Conservation (phyloP, 2,113 vertebrate species). For the Caloenas nicobarica region DNA sequence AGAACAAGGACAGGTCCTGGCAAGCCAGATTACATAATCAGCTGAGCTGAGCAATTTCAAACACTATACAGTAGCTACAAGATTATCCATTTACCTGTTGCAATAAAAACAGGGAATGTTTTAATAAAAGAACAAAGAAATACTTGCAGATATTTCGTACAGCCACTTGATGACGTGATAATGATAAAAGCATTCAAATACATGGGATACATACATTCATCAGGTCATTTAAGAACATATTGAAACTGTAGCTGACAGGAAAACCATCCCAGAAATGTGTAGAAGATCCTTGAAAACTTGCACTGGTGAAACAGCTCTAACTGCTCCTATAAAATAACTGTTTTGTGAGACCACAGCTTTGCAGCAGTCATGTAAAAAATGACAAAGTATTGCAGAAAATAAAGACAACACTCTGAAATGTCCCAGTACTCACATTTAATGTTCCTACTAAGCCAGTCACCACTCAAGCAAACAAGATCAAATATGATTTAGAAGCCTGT, state of each 20-base stretch:
- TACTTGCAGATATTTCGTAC: background rate
- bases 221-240: background rate
- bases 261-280: background rate
- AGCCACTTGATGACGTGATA: background rate
- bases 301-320: background rate
- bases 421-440: background rate
- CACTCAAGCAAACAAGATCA: background rate
- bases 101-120: background rate
- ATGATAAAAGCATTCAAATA: background rate
- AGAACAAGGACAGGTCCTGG: background rate
- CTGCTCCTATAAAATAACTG: background rate
- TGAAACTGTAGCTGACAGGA: background rate
- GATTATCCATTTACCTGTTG: background rate
- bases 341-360: background rate
- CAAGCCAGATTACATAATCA: background rate
- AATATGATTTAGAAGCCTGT: background rate
- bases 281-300: background rate
- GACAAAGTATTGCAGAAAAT: background rate
- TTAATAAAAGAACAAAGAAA: background rate
- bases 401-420: background rate
- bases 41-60: background rate
- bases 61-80: background rate
- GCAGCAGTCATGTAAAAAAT: background rate
- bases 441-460: background rate
- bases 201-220: background rate